Evolutionary conservation across 2,888 invertebrate genomes (phyloP), one percentile per base, ranked within the genome.

Genomic region (Pyrrhia umbra): DNA sequence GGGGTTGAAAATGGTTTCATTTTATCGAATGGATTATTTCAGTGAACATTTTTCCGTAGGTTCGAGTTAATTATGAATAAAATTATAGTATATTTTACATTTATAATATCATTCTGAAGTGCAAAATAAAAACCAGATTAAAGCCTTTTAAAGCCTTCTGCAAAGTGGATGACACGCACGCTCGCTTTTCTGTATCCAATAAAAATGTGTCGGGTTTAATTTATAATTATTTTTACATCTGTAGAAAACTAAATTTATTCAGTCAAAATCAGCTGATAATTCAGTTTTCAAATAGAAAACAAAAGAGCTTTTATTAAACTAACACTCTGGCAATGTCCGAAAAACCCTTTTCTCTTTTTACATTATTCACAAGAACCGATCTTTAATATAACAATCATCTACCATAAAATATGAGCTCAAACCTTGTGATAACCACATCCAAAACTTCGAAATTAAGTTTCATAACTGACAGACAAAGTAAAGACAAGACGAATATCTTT

Each of bases 381-480:
- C 42, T 37, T 21, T 46, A 68, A 70, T 54, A 39, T 52, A 42
- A 27, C 20, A 42, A 43, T 40, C 10, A 16, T 42, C 42, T 27
- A 25, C 34, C 40, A 66, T 65, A 50, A 69, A 75, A 61, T 42
- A 27, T 9, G 39, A 49, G 37, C 58, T 52, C 34, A 63, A 50
- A 37, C 43, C 46, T 18, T 55, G 34, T 27, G 58, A 67, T 49
- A 55, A 43, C 8, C n/a, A 45, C 25, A 46, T 62, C 54, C n/a
- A 52, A 46, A 78, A 66, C 51, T 60, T 65, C 60, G 21, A 66
- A 64, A 63, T 54, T 23, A 56, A 37, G 43, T 45, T 45, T 57
- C 6, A 39, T 40, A 43, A 43, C 16, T 54, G 3, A 51, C 40
- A 0, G 10, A 6, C 20, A 15, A 23, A 10, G 23, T 40, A 56